Evolutionary conservation across 2,113 vertebrate species (phyloP), one percentile per base, ranked within the genome.

Genomic region (Takifugu bimaculatus): DNA sequence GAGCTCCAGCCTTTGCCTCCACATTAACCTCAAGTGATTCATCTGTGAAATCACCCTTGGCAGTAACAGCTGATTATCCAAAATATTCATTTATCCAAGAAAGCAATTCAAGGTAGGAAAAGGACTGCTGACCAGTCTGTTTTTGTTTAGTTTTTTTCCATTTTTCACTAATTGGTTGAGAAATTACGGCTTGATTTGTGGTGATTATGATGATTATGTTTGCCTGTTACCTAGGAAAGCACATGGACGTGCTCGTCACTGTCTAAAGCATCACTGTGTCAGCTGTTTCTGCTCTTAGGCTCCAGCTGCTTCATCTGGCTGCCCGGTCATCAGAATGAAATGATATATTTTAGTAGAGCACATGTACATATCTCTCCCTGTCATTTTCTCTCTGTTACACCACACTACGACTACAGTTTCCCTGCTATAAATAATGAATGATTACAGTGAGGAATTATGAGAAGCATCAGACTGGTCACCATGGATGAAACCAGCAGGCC

Each of bases 181-280:
- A 78, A 79, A 84, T 83, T 68, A 77, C 60, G 44, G 12, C 52
- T 43, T 56, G 35, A 60, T 44, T 61, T 55, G 42, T 64, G 70
- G 68, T 84, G 84, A 86, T 88, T 75, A 76, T 2, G 4, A 66
- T 84, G 84, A 86, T 88, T 75, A 76, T 2, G 4, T 78, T 83
- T 78, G 59, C 51, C 66, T 69, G 64, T 75, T 74, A 76, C 68
- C 57, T 44, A 35, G 26, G 13, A 53, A 27, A 50, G 50, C 49
- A 45, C 57, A 20, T 26, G 50, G 60, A 73, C 68, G 54, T 69
- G 73, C 64, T 74, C 65, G 63, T 42, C 50, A 6, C 59, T 65
- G 32, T 68, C 54, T 64, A 15, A 71, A 65, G 27, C 42, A 65
- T 68, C 39, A 54, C 4, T 64, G 35, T 52, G 53, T 54, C 47